These are phyloP conservation scores for Temnothorax nylanderi DNA, from an alignment of 1,140 invertebrate genomes.

Conservation along the genomic window DNA sequence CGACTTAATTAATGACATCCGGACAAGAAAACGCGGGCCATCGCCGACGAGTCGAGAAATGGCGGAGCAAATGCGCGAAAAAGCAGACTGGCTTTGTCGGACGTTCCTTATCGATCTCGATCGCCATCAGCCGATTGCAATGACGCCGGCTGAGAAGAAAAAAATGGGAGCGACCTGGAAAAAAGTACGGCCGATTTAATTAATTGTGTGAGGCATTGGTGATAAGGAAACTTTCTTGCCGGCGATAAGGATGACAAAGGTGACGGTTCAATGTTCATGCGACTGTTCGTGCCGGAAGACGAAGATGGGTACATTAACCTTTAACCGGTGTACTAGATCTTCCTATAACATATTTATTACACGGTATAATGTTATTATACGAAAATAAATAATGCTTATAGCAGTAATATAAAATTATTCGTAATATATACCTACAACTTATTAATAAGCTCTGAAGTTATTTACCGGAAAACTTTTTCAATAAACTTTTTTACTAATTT, in stretches of 20 bases:
- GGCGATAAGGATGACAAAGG: constrained; percentile 32
- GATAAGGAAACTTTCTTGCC: constrained; percentile 6
- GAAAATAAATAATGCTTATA: neutral
- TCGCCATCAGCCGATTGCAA: constrained; percentile 56
- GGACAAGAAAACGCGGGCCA: constrained; percentile 41
- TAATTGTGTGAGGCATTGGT: constrained; percentile 26
- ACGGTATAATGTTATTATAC: neutral
- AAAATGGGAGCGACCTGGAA: constrained; percentile 7
- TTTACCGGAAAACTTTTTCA: neutral
- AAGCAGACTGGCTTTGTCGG: constrained; percentile 36
- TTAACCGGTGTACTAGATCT: neutral
- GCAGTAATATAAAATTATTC: neutral
- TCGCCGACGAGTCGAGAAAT: constrained; percentile 28
- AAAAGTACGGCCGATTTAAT: constrained; percentile 44
- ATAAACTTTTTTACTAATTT: neutral
- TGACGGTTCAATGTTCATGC: constrained; percentile 20
- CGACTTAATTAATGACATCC: constrained; percentile 60
- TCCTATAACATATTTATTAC: neutral
- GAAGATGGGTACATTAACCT: constrained; percentile 30
- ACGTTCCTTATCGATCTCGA: constrained; percentile 54
- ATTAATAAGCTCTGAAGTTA: neutral
- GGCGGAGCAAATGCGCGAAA: constrained; percentile 39
- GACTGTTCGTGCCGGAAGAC: constrained; percentile 28
- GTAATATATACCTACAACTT: neutral
- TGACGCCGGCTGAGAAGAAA: constrained; percentile 22